Evolutionary conservation across 2,888 invertebrate species (phyloP).

Genomic region (Clanis bilineata): DNA sequence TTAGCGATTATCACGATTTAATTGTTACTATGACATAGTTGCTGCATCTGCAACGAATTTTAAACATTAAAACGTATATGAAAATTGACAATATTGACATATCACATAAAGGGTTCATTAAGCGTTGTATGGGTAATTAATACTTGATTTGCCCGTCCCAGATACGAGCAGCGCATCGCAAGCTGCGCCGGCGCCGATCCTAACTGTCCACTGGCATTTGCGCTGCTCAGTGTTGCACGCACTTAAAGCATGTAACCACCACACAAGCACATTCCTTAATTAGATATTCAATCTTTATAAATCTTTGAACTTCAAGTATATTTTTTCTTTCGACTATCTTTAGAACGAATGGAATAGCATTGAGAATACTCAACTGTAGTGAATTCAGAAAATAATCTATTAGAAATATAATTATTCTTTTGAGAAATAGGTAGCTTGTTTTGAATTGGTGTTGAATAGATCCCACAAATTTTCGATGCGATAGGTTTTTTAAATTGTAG

Average conservation of each 20-base stretch:
- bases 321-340: not conserved
- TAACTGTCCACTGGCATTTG: conserved; percentile 76
- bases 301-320: not conserved
- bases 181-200: conserved; percentile 70
- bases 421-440: not conserved
- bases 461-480: not conserved
- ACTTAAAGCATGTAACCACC: conserved; percentile 30
- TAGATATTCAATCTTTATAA: conserved; percentile 13
- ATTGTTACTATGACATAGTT: not conserved
- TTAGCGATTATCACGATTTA: not conserved
- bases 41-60: not conserved
- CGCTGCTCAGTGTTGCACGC: conserved; percentile 50
- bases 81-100: conserved; percentile 32
- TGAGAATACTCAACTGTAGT: not conserved
- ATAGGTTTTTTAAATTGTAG: not conserved
- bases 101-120: conserved; percentile 60
- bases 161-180: conserved; percentile 74
- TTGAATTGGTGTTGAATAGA: not conserved
- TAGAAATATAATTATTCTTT: not conserved
- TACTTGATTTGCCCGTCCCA: conserved; percentile 74
- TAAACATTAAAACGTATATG: not conserved
- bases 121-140: conserved; percentile 68
- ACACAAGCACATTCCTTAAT: conserved; percentile 12
- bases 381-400: not conserved
- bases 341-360: not conserved